Percentiles rank a stretch among this genome's conserved stretches.
These are phyloP conservation scores for Melipona beecheii DNA, from an alignment of 2,888 invertebrate species.

Conservation along the genomic window DNA sequence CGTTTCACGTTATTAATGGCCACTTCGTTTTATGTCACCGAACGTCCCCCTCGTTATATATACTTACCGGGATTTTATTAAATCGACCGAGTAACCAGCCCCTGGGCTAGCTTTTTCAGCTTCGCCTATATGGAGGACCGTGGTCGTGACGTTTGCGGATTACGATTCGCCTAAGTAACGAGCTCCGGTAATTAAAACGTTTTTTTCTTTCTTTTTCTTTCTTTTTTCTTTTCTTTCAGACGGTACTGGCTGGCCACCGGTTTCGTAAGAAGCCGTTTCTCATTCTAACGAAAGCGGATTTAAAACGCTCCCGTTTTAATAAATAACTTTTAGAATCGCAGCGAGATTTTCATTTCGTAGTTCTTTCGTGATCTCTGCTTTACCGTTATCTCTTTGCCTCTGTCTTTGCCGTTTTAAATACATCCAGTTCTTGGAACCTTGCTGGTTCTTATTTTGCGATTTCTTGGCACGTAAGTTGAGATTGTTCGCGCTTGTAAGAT, in stretches of 20 bases:
- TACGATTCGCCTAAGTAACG: slow-evolving; percentile 39
- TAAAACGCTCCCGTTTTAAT: neutral
- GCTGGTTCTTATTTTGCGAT: too few relatives aligned
- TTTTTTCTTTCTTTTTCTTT: neutral
- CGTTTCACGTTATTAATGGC: slow-evolving; percentile 63
- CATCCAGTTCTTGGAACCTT: too few relatives aligned
- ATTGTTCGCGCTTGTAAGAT: too few relatives aligned
- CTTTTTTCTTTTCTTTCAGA: neutral
- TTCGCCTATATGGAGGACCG: slow-evolving; percentile 30
- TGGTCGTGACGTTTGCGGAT: slow-evolving; percentile 13
- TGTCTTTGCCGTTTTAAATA: neutral
- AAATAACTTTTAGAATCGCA: neutral
- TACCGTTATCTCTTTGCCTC: neutral
- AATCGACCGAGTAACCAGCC: slow-evolving; percentile 76
- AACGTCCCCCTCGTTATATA: slow-evolving; percentile 63
- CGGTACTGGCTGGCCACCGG: too few relatives aligned
- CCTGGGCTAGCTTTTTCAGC: slow-evolving; percentile 75
- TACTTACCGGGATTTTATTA: slow-evolving; percentile 73
- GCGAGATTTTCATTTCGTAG: too few relatives aligned
- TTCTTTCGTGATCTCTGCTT: neutral
- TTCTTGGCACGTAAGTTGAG: too few relatives aligned
- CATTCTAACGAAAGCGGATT: neutral
- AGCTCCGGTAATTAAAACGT: slow-evolving; percentile 44
- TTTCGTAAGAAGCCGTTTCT: slow-evolving; percentile 1
- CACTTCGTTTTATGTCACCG: slow-evolving; percentile 69